Evolutionary conservation across 2,888 invertebrate species (phyloP).

Genomic region (Listrodromus nycthemerus): DNA sequence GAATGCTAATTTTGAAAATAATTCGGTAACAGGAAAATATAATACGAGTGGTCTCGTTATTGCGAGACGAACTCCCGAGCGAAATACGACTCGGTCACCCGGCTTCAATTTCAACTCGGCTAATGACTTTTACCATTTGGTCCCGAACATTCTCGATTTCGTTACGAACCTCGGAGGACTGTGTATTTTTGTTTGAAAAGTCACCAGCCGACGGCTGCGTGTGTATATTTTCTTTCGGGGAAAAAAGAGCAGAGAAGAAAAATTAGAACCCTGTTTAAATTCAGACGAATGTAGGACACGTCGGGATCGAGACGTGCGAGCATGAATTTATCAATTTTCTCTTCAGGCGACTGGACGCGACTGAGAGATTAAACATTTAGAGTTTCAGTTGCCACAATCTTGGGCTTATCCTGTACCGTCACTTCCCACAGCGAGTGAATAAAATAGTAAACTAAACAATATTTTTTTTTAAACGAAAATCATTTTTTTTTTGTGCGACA

Average conservation of each 20-base stretch:
- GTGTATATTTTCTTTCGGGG: neutral
- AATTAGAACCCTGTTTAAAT: neutral
- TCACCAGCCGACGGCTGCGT: neutral
- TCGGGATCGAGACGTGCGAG: neutral
- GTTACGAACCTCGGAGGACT: neutral
- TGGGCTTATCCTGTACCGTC: neutral
- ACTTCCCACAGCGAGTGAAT: neutral
- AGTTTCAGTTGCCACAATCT: constrained; percentile 9
- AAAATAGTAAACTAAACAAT: neutral
- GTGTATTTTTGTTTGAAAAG: neutral
- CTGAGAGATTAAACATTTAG: neutral
- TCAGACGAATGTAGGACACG: constrained; percentile 1
- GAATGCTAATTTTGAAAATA: neutral
- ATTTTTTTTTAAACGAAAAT: neutral
- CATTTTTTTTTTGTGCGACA: neutral
- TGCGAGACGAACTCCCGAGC: neutral
- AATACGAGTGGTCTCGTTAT: neutral
- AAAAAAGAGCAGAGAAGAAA: neutral
- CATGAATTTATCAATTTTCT: constrained; percentile 19
- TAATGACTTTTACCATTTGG: constrained; percentile 45
- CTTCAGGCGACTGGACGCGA: neutral
- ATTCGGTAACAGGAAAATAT: constrained; percentile 9
- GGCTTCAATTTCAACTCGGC: constrained; percentile 47
- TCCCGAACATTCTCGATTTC: constrained; percentile 18
- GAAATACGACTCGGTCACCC: neutral